Evolutionary conservation across 2,797 vertebrate species (phyloP), one percentile per base, ranked within the genome.

Genomic region (Acipenser ruthenus): DNA sequence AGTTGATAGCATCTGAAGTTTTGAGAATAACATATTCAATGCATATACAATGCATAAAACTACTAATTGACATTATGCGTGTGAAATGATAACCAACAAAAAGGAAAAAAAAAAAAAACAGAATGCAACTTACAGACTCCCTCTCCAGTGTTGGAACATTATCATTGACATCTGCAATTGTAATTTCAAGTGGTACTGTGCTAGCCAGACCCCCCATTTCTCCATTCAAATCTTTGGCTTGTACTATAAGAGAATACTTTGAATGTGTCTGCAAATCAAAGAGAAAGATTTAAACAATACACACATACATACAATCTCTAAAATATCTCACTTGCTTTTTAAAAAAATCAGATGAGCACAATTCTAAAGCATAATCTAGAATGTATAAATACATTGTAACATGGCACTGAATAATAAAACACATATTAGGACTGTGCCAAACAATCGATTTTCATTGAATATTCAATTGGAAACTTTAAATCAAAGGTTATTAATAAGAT

Each of bases 151-250:
- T 68, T 10, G 97, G 95, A 37, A 94, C 7, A 10, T 99, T 96
- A 81, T 99, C 96, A 69, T 99, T 99, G 72, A 98, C 94, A 76
- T 99, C 97, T 70, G 81, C 50, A 75, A 99, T 67, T 63, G 69
- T 87, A 67, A 99, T 82, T 71, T 78, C 71, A 68, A 95, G 70
- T 64, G 83, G 77, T 47, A 86, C 89, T 0, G 72, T 87, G 70
- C 75, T 81, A 1, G 72, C 55, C 0, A 78, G 82, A 50, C 91
- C 92, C 7, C 52, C 72, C 1, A 0, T 0, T 7, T 0, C 0
- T 70, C 92, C 93, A 50, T 71, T 62, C 71, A 82, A 9, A 59
- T 99, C 96, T 60, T 78, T 79, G 2, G 82, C 95, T 81, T 78
- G 77, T 60, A 98, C 81, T 0, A 11, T 78, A 78, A 99, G 75